phyloP scores from a whole-genome alignment of 2,113 vertebrate genomes.

The Macaca mulatta region DNA sequence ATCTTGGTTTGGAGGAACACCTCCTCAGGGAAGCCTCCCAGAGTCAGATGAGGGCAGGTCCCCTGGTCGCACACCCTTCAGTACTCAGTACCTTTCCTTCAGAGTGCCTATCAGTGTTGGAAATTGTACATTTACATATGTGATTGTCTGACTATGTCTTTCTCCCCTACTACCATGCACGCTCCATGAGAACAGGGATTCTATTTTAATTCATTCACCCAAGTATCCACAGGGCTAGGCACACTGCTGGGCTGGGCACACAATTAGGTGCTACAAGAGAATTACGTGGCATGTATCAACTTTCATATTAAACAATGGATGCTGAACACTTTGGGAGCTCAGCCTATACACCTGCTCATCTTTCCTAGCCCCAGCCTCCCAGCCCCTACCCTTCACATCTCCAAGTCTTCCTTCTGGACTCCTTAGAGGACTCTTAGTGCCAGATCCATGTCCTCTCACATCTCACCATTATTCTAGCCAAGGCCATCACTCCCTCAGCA shows the following conservation, averaged over 20 bases:
- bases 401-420: constrained; percentile 15
- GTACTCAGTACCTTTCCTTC: neutral
- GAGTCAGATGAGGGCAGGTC: neutral
- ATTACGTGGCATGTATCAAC: neutral
- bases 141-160: neutral
- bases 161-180: neutral
- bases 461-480: neutral
- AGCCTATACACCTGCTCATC: neutral
- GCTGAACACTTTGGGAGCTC: neutral
- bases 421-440: neutral
- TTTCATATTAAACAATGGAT: neutral
- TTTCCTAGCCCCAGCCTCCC: neutral
- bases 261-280: neutral
- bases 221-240: neutral
- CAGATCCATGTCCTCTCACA: neutral
- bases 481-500: neutral
- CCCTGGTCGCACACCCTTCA: neutral
- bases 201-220: neutral
- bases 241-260: neutral
- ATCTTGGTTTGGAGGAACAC: neutral
- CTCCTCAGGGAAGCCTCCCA: neutral
- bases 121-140: neutral
- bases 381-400: neutral
- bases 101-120: neutral
- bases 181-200: neutral